Evolutionary conservation across 2,888 invertebrate genomes (phyloP).

Genomic region (Oligia latruncula): DNA sequence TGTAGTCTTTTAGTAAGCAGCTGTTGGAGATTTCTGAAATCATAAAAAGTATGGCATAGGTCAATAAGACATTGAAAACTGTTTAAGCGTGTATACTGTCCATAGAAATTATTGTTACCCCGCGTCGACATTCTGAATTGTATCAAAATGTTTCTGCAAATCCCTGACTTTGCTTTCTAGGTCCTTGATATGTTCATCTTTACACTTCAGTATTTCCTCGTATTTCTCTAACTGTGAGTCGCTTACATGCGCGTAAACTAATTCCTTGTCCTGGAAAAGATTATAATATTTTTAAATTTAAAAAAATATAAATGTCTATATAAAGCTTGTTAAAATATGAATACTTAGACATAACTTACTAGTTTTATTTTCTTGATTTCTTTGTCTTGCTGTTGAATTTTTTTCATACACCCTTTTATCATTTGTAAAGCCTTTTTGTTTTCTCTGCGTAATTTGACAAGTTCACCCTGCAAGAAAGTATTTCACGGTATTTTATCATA

Average conservation of each 20-base stretch:
- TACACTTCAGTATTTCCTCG: conserved; percentile 87
- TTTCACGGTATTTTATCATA: not conserved
- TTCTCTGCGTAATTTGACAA: conserved; percentile 87
- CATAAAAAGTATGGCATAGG: conserved; percentile 3
- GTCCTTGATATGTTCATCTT: conserved; percentile 89
- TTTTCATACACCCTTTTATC: conserved; percentile 90
- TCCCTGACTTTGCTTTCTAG: conserved; percentile 86
- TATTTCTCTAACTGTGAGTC: conserved; percentile 86
- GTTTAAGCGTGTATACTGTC: not conserved
- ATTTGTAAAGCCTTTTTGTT: conserved; percentile 90
- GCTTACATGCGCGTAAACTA: conserved; percentile 83
- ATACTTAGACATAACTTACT: conserved; percentile 68
- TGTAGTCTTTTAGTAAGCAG: conserved; percentile 91
- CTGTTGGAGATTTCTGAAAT: conserved; percentile 86
- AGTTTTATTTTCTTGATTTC: conserved; percentile 87
- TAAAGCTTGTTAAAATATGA: conserved; percentile 1
- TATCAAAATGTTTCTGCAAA: conserved; percentile 82
- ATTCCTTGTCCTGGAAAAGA: conserved; percentile 81
- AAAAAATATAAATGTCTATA: not conserved
- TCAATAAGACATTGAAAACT: conserved; percentile 4
- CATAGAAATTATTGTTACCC: conserved; percentile 70
- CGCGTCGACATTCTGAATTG: conserved; percentile 74
- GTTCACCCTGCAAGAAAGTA: conserved; percentile 80
- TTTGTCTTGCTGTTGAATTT: conserved; percentile 88
- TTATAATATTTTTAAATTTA: not conserved